These are phyloP conservation scores for Lithobates sylvaticus DNA, from an alignment of 2,797 vertebrate genomes.

Conservation along the genomic window DNA sequence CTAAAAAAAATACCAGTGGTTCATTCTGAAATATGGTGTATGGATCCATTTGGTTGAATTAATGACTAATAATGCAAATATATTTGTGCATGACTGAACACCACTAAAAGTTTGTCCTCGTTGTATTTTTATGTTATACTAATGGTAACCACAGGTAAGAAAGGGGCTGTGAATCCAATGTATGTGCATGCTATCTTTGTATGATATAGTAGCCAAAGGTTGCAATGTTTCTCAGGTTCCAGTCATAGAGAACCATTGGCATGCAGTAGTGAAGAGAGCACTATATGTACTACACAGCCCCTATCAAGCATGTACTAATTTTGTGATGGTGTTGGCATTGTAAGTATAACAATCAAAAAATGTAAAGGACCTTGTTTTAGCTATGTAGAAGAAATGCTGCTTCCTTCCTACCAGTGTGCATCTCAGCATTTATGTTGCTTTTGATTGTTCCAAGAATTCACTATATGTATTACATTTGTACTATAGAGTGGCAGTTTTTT, in stretches of 20 bases:
- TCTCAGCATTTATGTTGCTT: conserved; percentile 77
- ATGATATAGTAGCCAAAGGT: conserved; percentile 41
- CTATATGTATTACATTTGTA: conserved; percentile 57
- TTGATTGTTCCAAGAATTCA: conserved; percentile 70
- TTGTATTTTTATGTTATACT: conserved; percentile 46
- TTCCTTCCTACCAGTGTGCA: conserved; percentile 79
- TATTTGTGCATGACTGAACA: conserved; percentile 35
- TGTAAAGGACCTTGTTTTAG: conserved; percentile 77
- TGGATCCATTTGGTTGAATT: conserved; percentile 12
- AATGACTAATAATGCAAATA: conserved; percentile 3
- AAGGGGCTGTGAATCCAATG: conserved; percentile 40
- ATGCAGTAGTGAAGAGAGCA: conserved; percentile 46
- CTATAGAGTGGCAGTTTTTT: conserved; percentile 42
- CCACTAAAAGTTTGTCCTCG: conserved; percentile 22
- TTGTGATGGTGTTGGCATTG: conserved; percentile 79
- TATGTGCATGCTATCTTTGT: conserved; percentile 52
- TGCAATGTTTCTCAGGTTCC: conserved; percentile 37
- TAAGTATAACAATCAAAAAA: conserved; percentile 76
- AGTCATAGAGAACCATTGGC: conserved; percentile 13
- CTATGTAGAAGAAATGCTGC: conserved; percentile 78
- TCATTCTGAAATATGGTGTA: conserved; percentile 13
- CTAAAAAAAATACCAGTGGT: conserved; percentile 22
- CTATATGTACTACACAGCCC: conserved; percentile 55
- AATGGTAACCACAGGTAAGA: conserved; percentile 40
- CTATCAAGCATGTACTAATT: conserved; percentile 67